A percentile compares a stretch with the other conserved stretches of the same genome.
These are phyloP conservation scores for Cybosia mesomella DNA, from an alignment of 2,888 invertebrate genomes.

Conservation along the genomic window DNA sequence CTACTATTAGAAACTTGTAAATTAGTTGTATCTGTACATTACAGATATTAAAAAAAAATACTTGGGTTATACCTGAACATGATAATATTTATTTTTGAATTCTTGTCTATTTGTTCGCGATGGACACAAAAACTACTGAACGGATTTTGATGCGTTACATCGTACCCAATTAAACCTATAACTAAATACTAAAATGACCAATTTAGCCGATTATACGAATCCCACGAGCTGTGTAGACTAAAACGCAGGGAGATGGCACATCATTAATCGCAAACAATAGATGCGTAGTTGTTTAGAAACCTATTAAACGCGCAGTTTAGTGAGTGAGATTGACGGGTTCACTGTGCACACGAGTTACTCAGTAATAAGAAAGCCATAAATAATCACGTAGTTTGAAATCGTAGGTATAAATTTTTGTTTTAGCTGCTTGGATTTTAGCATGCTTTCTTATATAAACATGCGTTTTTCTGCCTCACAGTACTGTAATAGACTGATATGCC, in stretches of 20 bases:
- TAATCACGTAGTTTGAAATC: background rate
- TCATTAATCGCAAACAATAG: constrained; percentile 61
- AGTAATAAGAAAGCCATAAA: constrained; percentile 22
- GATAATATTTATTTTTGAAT: too few species aligned
- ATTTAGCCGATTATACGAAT: constrained; percentile 23
- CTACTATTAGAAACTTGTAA: too few species aligned
- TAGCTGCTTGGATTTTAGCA: background rate
- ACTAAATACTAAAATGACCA: constrained; percentile 2
- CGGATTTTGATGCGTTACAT: too few species aligned
- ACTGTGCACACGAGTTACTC: constrained; percentile 37
- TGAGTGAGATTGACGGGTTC: constrained; percentile 50
- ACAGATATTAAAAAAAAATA: too few species aligned
- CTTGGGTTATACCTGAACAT: too few species aligned
- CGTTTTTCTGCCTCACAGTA: background rate
- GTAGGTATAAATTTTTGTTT: background rate
- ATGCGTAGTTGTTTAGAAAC: constrained; percentile 46
- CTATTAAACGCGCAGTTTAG: constrained; percentile 51
- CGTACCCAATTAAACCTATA: background rate
- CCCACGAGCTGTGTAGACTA: constrained; percentile 40
- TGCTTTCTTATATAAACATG: background rate
- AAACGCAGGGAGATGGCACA: constrained; percentile 35
- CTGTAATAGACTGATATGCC: background rate
- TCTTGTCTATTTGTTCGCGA: too few species aligned
- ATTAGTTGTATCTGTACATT: too few species aligned
- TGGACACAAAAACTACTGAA: too few species aligned